These are phyloP conservation scores for Caradrina kadenii DNA, from an alignment of 2,888 invertebrate genomes.

Conservation along the genomic window DNA sequence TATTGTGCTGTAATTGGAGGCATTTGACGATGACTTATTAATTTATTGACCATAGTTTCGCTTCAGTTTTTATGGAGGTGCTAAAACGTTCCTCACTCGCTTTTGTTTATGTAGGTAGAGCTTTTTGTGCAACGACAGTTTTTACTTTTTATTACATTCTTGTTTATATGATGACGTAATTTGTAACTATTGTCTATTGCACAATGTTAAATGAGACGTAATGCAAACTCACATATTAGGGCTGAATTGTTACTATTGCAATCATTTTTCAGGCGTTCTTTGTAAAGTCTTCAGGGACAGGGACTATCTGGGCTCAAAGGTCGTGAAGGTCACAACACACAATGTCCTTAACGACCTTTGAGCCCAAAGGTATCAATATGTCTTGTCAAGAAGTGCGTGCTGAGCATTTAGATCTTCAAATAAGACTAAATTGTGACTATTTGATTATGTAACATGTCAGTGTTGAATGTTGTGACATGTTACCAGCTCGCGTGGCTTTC, in stretches of 20 bases:
- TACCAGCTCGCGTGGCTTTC: constrained; percentile 27
- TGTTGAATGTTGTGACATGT: constrained; percentile 42
- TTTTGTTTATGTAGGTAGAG: constrained; percentile 70
- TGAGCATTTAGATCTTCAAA: constrained; percentile 30
- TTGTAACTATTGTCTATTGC: constrained; percentile 39
- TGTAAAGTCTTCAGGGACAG: background rate
- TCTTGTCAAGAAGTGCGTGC: constrained; percentile 34
- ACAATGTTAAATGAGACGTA: constrained; percentile 5
- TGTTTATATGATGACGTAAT: constrained; percentile 55
- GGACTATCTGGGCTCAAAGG: too few relatives aligned
- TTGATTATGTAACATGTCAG: constrained; percentile 47
- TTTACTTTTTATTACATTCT: constrained; percentile 51
- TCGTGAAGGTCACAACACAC: too few relatives aligned
- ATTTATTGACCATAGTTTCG: constrained; percentile 88
- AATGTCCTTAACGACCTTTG: constrained; percentile 5
- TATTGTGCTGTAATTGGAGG: constrained; percentile 88
- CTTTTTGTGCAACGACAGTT: constrained; percentile 52
- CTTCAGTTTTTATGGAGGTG: constrained; percentile 87
- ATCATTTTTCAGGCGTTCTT: background rate
- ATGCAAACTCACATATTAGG: background rate
- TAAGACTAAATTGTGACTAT: constrained; percentile 45
- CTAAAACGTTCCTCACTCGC: constrained; percentile 82
- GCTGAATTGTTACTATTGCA: background rate
- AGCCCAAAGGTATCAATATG: constrained; percentile 3
- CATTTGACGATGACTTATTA: constrained; percentile 90